Percentiles rank a stretch among this genome's conserved stretches.
phyloP scores from a whole-genome alignment of 1,140 invertebrate genomes.

The Drosophila pseudoobscura region DNA sequence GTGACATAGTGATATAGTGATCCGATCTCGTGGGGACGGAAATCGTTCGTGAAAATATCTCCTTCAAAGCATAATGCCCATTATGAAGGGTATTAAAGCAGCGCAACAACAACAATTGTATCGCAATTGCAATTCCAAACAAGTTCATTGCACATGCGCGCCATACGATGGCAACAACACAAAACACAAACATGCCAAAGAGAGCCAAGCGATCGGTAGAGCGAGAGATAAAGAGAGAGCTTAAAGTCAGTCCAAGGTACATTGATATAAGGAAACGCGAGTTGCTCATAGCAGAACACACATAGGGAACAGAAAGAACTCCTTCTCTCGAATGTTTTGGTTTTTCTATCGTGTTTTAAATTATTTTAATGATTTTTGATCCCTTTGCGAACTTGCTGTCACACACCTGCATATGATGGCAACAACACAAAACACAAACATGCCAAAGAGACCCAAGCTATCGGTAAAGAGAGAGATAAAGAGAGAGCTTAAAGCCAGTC shows the following conservation, averaged over 20 bases:
- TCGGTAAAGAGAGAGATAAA: constrained; percentile 27
- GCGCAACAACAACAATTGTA: constrained; percentile 37
- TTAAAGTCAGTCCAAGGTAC: no score
- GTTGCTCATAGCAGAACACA: no score
- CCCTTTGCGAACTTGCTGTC: no score
- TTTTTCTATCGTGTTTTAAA: no score
- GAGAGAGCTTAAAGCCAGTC: constrained; percentile 12
- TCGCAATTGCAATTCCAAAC: constrained; percentile 65
- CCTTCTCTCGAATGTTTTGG: no score
- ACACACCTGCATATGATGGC: constrained; percentile 13
- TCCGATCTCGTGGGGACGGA: no score
- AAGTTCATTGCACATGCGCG: constrained; percentile 77
- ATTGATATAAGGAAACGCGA: no score
- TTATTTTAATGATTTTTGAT: no score
- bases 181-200: constrained; percentile 62
- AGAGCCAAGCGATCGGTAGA: background rate
- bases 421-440: constrained; percentile 67
- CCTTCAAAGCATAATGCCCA: no score
- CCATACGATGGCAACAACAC: constrained; percentile 35
- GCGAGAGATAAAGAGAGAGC: constrained; percentile 32
- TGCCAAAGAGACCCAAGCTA: constrained; percentile 14
- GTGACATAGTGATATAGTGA: no score
- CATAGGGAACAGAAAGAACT: no score
- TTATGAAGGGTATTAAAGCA: constrained; percentile 5
- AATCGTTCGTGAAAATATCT: no score